A percentile compares a stretch with the other conserved stretches of the same genome.
These are phyloP conservation scores for Hymenochirus boettgeri DNA, from an alignment of 2,113 vertebrate genomes.

Conservation along the genomic window DNA sequence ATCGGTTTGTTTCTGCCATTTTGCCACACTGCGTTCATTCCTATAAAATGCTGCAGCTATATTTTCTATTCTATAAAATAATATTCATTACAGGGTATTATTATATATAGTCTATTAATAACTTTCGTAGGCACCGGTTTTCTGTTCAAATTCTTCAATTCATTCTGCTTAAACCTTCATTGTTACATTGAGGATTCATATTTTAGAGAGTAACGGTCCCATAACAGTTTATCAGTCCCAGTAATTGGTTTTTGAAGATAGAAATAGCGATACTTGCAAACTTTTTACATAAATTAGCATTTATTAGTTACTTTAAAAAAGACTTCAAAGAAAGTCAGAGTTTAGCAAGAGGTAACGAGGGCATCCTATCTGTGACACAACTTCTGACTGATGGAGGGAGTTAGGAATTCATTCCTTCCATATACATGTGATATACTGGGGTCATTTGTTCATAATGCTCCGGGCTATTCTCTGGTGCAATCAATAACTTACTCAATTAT, in stretches of 20 bases:
- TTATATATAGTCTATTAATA: no score
- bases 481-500: slow-evolving; percentile 27
- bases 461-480: slow-evolving; percentile 17
- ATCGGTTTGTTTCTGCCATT: no score
- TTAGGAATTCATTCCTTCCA: slow-evolving; percentile 18
- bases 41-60: no score
- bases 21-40: no score
- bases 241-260: slow-evolving; percentile 22
- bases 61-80: no score
- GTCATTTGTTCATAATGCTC: slow-evolving; percentile 28
- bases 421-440: slow-evolving; percentile 16
- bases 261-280: slow-evolving; percentile 24
- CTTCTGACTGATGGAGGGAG: slow-evolving; percentile 3
- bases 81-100: no score
- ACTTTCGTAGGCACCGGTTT: neutral
- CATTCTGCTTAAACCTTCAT: slow-evolving; percentile 12
- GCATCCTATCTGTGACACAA: slow-evolving; percentile 19
- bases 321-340: slow-evolving; percentile 30
- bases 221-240: slow-evolving; percentile 5
- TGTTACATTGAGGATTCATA: slow-evolving; percentile 9
- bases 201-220: slow-evolving; percentile 4
- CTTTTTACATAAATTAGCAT: slow-evolving; percentile 34
- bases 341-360: slow-evolving; percentile 25
- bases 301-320: slow-evolving; percentile 25
- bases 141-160: neutral